Conservation (phyloP, 2,113 vertebrate genomes). For the Miniopterus natalensis region DNA sequence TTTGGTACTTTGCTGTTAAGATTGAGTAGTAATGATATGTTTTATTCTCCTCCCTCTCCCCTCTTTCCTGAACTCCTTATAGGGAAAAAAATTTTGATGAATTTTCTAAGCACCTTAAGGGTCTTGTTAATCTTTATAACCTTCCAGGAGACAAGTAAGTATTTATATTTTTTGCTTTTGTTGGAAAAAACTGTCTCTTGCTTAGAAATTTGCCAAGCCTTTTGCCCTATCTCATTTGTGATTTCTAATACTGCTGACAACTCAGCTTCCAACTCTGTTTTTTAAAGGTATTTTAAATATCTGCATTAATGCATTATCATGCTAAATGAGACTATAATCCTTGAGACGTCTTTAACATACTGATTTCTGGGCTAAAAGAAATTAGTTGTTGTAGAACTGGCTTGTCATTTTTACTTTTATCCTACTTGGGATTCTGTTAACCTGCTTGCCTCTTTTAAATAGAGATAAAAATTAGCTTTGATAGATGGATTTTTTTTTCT, state of each 20-base stretch:
- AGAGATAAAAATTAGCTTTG: conserved; percentile 49
- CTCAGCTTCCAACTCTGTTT: not conserved
- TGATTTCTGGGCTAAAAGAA: conserved; percentile 43
- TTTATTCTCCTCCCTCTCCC: conserved; percentile 62
- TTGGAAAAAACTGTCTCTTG: conserved; percentile 38
- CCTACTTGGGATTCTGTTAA: conserved; percentile 5
- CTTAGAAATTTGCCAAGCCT: conserved; percentile 50
- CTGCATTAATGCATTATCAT: conserved; percentile 27
- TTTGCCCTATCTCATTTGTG: conserved; percentile 11
- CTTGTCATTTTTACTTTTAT: conserved; percentile 42
- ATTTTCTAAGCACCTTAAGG: conserved; percentile 98
- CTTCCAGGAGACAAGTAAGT: conserved; percentile 98
- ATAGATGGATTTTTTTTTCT: not conserved
- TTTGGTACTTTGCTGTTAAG: conserved; percentile 1
- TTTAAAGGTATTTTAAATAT: conserved; percentile 37
- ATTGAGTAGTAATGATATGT: conserved; percentile 9
- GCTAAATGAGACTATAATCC: not conserved
- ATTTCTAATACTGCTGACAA: conserved; percentile 21
- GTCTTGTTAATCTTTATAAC: conserved; percentile 97
- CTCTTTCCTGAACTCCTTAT: conserved; percentile 55
- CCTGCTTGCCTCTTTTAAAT: conserved; percentile 4
- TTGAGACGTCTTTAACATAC: conserved; percentile 23
- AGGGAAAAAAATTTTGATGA: conserved; percentile 99
- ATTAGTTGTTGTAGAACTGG: conserved; percentile 22
- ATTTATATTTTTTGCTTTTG: not conserved